Conservation (phyloP, 2,888 invertebrate species). For the Ferdinandea cuprea region DNA sequence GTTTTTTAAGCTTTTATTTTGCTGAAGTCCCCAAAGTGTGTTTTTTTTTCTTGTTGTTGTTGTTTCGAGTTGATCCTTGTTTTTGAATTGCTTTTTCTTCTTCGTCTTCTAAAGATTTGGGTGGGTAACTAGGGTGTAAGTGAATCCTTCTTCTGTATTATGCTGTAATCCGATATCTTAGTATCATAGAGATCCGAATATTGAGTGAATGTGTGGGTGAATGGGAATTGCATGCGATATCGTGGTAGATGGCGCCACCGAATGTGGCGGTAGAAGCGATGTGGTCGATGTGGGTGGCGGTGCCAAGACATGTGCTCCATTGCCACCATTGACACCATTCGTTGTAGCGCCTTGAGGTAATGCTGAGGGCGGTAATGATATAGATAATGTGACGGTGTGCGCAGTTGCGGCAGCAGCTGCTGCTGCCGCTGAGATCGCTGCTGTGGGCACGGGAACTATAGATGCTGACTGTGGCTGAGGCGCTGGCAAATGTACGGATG, state of each 20-base stretch:
- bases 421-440: slow-evolving; percentile 75
- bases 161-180: slow-evolving; percentile 79
- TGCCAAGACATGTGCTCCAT: slow-evolving; percentile 75
- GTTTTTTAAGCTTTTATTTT: too few relatives aligned
- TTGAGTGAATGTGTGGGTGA: slow-evolving; percentile 83
- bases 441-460: slow-evolving; percentile 74
- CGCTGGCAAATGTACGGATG: slow-evolving; percentile 69
- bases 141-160: slow-evolving; percentile 59
- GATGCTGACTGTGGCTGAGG: slow-evolving; percentile 68
- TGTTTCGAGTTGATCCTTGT: too few relatives aligned
- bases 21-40: slow-evolving; percentile 47
- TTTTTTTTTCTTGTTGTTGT: slow-evolving; percentile 29
- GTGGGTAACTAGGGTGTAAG: slow-evolving; percentile 66
- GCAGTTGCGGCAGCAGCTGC: slow-evolving; percentile 76
- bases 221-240: slow-evolving; percentile 82
- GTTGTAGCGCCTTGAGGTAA: slow-evolving; percentile 76
- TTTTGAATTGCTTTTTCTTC: slow-evolving; percentile 3
- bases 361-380: slow-evolving; percentile 80
- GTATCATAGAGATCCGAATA: slow-evolving; percentile 84
- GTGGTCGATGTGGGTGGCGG: slow-evolving; percentile 64
- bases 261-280: slow-evolving; percentile 66
- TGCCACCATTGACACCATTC: slow-evolving; percentile 77
- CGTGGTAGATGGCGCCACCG: slow-evolving; percentile 76
- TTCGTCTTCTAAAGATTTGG: slow-evolving; percentile 57
- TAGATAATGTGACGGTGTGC: slow-evolving; percentile 81